These are phyloP conservation scores for Girardinichthys multiradiatus DNA, from an alignment of 2,113 vertebrate species.

Conservation along the genomic window DNA sequence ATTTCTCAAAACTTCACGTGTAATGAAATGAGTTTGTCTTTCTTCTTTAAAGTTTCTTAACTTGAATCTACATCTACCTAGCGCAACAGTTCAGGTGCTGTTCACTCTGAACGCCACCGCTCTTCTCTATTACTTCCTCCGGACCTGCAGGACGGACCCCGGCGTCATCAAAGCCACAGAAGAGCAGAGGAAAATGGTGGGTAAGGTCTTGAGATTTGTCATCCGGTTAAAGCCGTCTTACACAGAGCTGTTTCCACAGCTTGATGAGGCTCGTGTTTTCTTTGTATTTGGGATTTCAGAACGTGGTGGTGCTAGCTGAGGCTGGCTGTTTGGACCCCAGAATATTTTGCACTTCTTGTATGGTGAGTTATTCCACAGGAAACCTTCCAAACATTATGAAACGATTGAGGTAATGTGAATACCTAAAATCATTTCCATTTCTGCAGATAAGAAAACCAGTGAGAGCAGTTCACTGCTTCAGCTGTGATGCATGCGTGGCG, in stretches of 20 bases:
- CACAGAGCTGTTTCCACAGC: neutral
- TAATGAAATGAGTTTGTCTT: neutral
- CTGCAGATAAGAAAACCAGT: conserved; percentile 89
- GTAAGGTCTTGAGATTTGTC: neutral
- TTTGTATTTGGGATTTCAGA: conserved; percentile 79
- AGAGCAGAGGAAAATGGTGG: conserved; percentile 90
- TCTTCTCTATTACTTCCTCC: conserved; percentile 90
- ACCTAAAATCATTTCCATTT: neutral
- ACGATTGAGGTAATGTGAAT: too few species aligned
- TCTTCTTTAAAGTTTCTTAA: conserved; percentile 74
- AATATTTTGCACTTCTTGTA: conserved; percentile 92
- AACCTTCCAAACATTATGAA: too few species aligned
- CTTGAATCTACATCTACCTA: conserved; percentile 76
- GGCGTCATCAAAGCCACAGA: conserved; percentile 88
- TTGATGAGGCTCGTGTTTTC: neutral
- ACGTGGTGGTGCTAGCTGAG: conserved; percentile 90
- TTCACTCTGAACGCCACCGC: conserved; percentile 80
- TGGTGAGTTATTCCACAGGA: conserved; percentile 80
- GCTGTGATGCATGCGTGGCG: conserved; percentile 88
- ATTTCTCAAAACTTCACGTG: neutral
- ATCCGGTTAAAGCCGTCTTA: neutral
- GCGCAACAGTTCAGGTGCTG: conserved; percentile 75
- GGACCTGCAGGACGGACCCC: conserved; percentile 88
- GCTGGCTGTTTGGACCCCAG: conserved; percentile 90
- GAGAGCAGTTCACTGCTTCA: conserved; percentile 87